Conservation (phyloP, 2,797 vertebrate genomes). For the Chloroceryle inda region DNA sequence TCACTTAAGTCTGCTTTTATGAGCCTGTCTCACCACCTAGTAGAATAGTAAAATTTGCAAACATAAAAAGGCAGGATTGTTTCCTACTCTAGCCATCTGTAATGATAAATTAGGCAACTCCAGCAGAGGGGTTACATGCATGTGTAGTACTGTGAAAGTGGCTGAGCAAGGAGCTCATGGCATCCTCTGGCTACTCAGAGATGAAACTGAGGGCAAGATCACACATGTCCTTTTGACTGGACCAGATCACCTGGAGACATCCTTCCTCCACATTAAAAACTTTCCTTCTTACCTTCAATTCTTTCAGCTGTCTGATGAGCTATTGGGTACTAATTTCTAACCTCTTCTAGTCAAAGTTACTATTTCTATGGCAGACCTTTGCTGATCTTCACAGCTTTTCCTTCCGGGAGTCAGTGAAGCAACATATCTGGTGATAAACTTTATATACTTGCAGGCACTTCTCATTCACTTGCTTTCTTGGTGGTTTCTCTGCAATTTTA, state of each 20-base stretch:
- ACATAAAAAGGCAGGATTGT: neutral
- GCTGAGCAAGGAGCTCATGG: neutral
- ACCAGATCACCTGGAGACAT: neutral
- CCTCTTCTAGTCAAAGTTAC: neutral
- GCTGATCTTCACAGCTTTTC: neutral
- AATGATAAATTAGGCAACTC: neutral
- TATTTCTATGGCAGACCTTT: neutral
- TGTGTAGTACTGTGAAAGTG: neutral
- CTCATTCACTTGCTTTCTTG: neutral
- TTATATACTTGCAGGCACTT: neutral
- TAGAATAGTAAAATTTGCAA: neutral
- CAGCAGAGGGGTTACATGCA: neutral
- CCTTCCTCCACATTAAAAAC: neutral
- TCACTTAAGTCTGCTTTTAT: slow-evolving; percentile 11
- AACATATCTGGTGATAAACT: neutral
- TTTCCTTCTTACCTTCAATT: neutral
- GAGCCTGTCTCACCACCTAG: neutral
- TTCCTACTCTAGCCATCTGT: neutral
- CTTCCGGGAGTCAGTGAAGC: neutral
- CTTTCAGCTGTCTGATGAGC: neutral
- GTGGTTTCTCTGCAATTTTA: neutral
- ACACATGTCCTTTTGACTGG: neutral
- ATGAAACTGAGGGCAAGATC: neutral
- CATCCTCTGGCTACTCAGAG: neutral
- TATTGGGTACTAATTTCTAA: neutral